Conservation (phyloP, 2,797 vertebrate genomes). For the Gastrophryne carolinensis region DNA sequence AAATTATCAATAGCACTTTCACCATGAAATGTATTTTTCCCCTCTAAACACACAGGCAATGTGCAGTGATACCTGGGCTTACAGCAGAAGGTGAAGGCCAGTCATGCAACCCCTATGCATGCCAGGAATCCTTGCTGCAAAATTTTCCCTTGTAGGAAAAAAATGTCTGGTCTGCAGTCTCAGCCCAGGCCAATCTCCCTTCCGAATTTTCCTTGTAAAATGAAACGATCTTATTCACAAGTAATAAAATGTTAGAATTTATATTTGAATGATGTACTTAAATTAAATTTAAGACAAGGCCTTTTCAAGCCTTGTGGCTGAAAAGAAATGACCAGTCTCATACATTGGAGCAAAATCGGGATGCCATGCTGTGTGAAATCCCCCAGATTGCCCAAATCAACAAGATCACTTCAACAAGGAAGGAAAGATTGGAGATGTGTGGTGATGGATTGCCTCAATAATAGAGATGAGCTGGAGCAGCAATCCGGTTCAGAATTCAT, state of each 20-base stretch:
- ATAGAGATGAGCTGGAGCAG: too few species aligned
- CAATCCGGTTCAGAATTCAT: too few species aligned
- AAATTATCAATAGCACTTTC: slow-evolving; percentile 14
- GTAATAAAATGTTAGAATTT: background rate
- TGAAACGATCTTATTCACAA: background rate
- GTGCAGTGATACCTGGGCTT: background rate
- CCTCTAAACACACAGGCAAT: background rate
- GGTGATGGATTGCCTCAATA: too few species aligned
- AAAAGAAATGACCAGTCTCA: too few species aligned
- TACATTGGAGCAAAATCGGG: too few species aligned
- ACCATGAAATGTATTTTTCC: background rate
- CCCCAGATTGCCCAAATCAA: too few species aligned
- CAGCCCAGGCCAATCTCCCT: background rate
- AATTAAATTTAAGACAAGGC: background rate
- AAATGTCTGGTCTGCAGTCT: background rate
- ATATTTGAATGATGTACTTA: background rate
- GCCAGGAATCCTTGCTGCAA: slow-evolving; percentile 1
- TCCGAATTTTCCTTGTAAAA: background rate
- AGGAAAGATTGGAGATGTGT: too few species aligned
- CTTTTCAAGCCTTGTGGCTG: background rate
- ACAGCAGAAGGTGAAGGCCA: slow-evolving; percentile 4
- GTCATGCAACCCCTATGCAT: background rate
- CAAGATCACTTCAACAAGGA: too few species aligned
- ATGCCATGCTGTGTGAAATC: too few species aligned
- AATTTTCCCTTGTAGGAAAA: slow-evolving; percentile 12